Base-by-base conservation (phyloP, 1,140 invertebrate species). In the Akabosia matsudoensis region DNA sequence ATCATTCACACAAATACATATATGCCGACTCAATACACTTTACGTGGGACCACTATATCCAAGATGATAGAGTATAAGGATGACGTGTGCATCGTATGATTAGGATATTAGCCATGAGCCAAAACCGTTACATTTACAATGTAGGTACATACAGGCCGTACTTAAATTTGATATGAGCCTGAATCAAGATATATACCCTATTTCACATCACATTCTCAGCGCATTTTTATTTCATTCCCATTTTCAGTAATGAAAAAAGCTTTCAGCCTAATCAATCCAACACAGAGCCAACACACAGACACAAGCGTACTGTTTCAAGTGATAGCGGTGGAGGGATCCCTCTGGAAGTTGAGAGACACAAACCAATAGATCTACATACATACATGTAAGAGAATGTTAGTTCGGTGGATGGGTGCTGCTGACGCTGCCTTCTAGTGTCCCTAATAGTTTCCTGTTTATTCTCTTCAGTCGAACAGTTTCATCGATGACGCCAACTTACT, bases 191-290 rank as follows among this genome's bases (percentile, higher is more conserved):
- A 67, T 7, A 67, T 67, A 31, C 61, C 61, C 61, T 67, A 13
- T 45, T 45, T 67, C 61, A 67, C 61, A 67, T 67, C 61, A 67
- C 7, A 67, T 24, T 67, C 61, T 67, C 61, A 67, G 61, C 45
- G 37, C 70, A 72, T 72, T 72, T 72, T 72, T 72, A 72, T 72
- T 72, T 72, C 33, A 72, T 72, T 72, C 70, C 70, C 70, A 72
- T 37, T 72, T 72, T 72, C 37, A 34, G 33, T 72, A 72, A 72
- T 72, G 70, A 72, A 72, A 72, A 72, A 72, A 72, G 70, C 70
- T 72, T 72, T 72, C 70, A 72, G 70, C 70, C 33, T 72, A 72
- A 72, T 72, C 70, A 72, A 72, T 72, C 70, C 70, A 51, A 45
- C 70, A 34, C 61, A 67, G 61, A 67, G 61, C 61, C 61, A 67